Evolutionary conservation across 1,140 invertebrate species (phyloP).

Genomic region (Nephila pilipes): DNA sequence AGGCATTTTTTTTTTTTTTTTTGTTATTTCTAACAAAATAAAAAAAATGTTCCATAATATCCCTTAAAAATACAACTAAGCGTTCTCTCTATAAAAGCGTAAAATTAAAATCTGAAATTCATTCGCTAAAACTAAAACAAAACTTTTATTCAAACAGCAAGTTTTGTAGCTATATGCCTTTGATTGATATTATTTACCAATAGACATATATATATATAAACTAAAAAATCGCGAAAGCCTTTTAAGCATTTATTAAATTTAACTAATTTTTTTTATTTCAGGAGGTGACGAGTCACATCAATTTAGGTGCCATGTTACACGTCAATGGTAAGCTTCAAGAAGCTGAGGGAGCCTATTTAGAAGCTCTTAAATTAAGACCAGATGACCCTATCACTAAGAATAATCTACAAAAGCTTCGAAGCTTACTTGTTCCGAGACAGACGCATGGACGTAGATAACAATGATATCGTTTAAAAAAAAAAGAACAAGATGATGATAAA

Average conservation of each 20-base stretch:
- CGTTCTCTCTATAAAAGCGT: too few species aligned
- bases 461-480: neutral
- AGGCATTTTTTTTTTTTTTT: too few species aligned
- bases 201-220: too few species aligned
- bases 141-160: too few species aligned
- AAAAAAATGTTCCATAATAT: too few species aligned
- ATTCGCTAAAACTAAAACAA: too few species aligned
- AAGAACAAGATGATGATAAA: neutral
- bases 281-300: slow-evolving; percentile 94
- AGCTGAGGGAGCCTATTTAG: slow-evolving; percentile 90
- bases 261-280: slow-evolving; percentile 82
- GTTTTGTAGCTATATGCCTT: neutral
- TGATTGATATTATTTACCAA: too few species aligned
- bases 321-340: slow-evolving; percentile 94
- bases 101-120: too few species aligned
- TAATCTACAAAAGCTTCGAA: slow-evolving; percentile 90
- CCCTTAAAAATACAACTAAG: too few species aligned
- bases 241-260: too few species aligned
- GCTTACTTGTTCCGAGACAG: slow-evolving; percentile 78
- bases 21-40: too few species aligned
- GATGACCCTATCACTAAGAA: slow-evolving; percentile 91
- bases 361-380: slow-evolving; percentile 90
- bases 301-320: slow-evolving; percentile 95
- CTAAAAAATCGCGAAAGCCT: too few species aligned
- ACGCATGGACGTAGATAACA: slow-evolving; percentile 54